A percentile compares a stretch with the other conserved stretches of the same genome.
Evolutionary conservation across 2,113 vertebrate species (phyloP).

Genomic region (Neolamprologus ventralis): DNA sequence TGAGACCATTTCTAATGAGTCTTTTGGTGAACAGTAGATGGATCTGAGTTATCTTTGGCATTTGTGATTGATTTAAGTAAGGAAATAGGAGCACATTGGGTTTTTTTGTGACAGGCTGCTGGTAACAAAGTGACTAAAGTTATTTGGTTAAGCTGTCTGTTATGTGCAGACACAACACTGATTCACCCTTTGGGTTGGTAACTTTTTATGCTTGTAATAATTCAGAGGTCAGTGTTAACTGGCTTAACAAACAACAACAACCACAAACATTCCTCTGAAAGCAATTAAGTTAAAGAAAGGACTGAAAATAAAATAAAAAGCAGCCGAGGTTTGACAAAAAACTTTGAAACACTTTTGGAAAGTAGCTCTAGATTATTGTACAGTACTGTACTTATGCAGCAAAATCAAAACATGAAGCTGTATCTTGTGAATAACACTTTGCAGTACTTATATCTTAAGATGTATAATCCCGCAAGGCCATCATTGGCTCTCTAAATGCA

Average conservation of each 20-base stretch:
- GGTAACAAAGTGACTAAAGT: not conserved
- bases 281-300: rapidly evolving
- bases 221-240: not conserved
- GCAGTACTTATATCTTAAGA: not conserved
- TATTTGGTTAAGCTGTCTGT: not conserved
- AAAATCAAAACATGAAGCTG: not conserved
- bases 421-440: not conserved
- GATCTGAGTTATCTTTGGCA: not conserved
- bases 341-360: not conserved
- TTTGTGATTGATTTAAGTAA: not conserved
- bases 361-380: not conserved
- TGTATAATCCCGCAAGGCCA: not conserved
- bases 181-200: not conserved
- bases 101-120: not conserved
- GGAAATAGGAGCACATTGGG: not conserved
- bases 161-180: not conserved
- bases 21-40: not conserved
- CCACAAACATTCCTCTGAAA: not conserved
- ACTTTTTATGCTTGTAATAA: not conserved
- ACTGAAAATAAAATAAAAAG: not conserved
- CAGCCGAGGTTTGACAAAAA: not conserved
- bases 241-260: not conserved
- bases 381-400: not conserved
- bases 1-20: not conserved
- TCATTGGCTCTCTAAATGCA: not conserved